Percentiles rank a stretch among this genome's conserved stretches.
These are phyloP conservation scores for Phthorimaea operculella DNA, from an alignment of 1,140 invertebrate species.

Conservation along the genomic window DNA sequence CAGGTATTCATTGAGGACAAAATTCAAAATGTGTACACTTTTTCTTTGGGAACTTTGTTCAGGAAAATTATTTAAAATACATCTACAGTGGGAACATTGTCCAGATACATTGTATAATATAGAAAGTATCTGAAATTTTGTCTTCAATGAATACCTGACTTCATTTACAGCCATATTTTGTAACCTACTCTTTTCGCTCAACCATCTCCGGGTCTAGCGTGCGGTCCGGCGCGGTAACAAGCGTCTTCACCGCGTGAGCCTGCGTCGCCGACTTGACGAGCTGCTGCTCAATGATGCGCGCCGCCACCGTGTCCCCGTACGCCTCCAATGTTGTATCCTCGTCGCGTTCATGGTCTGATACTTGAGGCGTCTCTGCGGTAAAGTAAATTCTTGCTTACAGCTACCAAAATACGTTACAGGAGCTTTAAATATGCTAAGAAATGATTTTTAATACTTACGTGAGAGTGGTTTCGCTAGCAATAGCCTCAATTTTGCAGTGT, in stretches of 20 bases:
- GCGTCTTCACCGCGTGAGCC: conserved; percentile 26
- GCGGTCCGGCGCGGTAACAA: conserved; percentile 25
- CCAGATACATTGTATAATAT: too few relatives aligned
- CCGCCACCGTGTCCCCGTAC: conserved; percentile 28
- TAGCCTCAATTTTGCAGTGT: conserved; percentile 40
- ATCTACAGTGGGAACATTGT: too few relatives aligned
- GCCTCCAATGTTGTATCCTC: conserved; percentile 18
- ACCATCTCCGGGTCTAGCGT: conserved; percentile 29
- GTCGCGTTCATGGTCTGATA: conserved; percentile 16
- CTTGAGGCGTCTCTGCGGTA: conserved; percentile 24
- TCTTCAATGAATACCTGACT: too few relatives aligned
- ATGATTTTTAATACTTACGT: conserved; percentile 24
- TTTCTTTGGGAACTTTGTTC: too few relatives aligned
- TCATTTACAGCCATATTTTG: too few relatives aligned
- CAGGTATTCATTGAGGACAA: too few relatives aligned
- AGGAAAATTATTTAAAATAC: too few relatives aligned
- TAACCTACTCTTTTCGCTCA: conserved; percentile 39
- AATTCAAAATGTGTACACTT: too few relatives aligned
- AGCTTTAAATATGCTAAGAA: too few relatives aligned
- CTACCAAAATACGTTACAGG: too few relatives aligned
- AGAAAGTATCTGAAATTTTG: too few relatives aligned
- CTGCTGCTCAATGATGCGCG: conserved; percentile 36
- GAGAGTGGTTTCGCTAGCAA: conserved; percentile 35
- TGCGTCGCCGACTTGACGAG: conserved; percentile 38
- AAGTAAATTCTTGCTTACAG: too few relatives aligned